A percentile compares a stretch with the other conserved stretches of the same genome.
These are phyloP conservation scores for Pterobdella sp. DNA, from an alignment of 2,888 invertebrate genomes.

Conservation along the genomic window DNA sequence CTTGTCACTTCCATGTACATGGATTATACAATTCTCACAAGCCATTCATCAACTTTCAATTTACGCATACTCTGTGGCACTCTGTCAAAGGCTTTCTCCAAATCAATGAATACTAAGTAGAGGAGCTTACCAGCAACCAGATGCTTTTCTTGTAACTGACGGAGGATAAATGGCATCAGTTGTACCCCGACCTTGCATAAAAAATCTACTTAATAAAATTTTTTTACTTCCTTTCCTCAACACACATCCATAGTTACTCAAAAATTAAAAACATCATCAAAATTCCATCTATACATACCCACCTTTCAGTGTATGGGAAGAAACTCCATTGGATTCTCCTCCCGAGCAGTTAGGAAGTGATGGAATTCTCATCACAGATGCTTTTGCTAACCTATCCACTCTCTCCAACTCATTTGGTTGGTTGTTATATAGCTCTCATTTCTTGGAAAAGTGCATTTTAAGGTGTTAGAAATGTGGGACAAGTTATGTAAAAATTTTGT, in stretches of 20 bases:
- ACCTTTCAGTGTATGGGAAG: not conserved
- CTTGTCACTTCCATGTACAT: too few species aligned
- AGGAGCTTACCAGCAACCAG: too few species aligned
- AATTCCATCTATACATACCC: not conserved
- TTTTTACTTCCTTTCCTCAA: not conserved
- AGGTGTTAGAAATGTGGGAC: too few species aligned
- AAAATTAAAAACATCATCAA: not conserved
- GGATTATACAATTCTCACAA: too few species aligned
- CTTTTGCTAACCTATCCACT: not conserved
- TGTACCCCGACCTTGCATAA: not conserved
- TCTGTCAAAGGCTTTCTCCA: too few species aligned
- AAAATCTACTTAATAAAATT: not conserved
- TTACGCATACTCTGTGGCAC: too few species aligned
- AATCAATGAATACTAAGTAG: too few species aligned
- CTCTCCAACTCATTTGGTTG: conserved; percentile 10
- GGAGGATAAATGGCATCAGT: too few species aligned
- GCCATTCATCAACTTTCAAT: too few species aligned
- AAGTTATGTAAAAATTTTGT: too few species aligned
- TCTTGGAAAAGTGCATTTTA: too few species aligned
- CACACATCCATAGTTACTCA: not conserved
- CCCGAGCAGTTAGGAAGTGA: not conserved
- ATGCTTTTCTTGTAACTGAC: too few species aligned
- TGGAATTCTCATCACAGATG: not conserved
- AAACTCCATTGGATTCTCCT: not conserved
- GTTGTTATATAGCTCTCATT: not conserved